Evolutionary conservation across 2,797 vertebrate genomes (phyloP).

Genomic region (Siniperca obscura): DNA sequence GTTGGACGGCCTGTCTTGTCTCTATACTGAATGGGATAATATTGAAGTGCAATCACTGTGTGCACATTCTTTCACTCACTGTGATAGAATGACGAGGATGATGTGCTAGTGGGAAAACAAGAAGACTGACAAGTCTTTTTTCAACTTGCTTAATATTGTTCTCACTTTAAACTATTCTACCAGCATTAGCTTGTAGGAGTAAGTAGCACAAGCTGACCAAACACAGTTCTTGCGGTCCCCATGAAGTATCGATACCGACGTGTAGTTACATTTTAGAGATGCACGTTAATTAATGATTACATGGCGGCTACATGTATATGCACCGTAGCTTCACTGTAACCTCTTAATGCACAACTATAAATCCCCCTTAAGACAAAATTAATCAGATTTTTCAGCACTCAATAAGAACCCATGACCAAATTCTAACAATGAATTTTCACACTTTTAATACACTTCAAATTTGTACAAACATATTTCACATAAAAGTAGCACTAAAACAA

Average conservation of each 20-base stretch:
- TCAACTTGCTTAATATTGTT: not conserved
- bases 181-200: not conserved
- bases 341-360: not conserved
- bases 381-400: not conserved
- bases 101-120: too few species aligned
- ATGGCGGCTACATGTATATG: too few species aligned
- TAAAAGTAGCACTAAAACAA: slow-evolving; percentile 33
- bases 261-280: not conserved
- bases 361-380: not conserved
- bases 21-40: not conserved
- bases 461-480: slow-evolving; percentile 55
- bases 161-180: not conserved
- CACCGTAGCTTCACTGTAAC: not conserved
- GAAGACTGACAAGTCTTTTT: not conserved
- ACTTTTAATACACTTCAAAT: slow-evolving; percentile 70
- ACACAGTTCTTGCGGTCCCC: not conserved
- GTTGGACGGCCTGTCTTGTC: not conserved
- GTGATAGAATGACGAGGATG: too few species aligned
- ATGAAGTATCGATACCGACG: not conserved
- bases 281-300: too few species aligned
- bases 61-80: too few species aligned
- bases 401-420: not conserved
- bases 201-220: not conserved
- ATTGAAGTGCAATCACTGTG: not conserved
- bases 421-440: slow-evolving; percentile 25